phyloP scores from a whole-genome alignment of 1,140 invertebrate species.

The Pygmarrhopalites habei region DNA sequence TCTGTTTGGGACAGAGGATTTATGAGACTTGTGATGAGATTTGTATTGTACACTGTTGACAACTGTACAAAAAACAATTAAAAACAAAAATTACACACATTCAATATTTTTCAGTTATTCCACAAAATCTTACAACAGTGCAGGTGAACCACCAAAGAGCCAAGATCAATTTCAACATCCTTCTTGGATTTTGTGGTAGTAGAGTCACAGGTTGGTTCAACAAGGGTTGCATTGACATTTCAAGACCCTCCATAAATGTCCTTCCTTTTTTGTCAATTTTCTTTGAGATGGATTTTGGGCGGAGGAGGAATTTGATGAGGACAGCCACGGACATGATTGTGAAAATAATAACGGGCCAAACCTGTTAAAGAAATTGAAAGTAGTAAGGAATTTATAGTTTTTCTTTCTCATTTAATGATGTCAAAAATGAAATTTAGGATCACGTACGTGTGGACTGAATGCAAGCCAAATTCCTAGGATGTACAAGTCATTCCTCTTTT shows the following conservation, averaged over 20 bases:
- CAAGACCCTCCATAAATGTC: constrained; percentile 9
- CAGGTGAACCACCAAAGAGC: constrained; percentile 31
- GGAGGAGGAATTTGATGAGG: background rate
- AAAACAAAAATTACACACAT: too few relatives aligned
- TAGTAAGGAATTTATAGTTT: too few relatives aligned
- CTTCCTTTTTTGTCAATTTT: background rate
- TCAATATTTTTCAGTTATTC: too few relatives aligned
- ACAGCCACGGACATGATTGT: constrained; percentile 6
- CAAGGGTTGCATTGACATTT: constrained; percentile 24
- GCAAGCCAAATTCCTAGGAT: constrained; percentile 35
- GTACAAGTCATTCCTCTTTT: constrained; percentile 24
- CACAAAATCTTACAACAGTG: too few relatives aligned
- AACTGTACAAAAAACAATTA: too few relatives aligned
- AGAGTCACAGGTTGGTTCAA: constrained; percentile 8
- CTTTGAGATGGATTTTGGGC: background rate
- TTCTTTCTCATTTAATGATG: too few relatives aligned
- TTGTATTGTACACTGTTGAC: constrained; percentile 28
- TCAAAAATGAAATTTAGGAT: too few relatives aligned
- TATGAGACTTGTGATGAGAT: constrained; percentile 32
- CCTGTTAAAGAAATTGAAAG: too few relatives aligned
- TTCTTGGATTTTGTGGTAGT: constrained; percentile 9
- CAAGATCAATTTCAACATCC: constrained; percentile 21
- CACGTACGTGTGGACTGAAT: constrained; percentile 26
- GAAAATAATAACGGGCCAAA: constrained; percentile 23
- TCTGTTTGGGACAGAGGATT: constrained; percentile 21